A percentile compares a stretch with the other conserved stretches of the same genome.
phyloP scores from a whole-genome alignment of 2,113 vertebrate genomes.

The Mustela nigripes region DNA sequence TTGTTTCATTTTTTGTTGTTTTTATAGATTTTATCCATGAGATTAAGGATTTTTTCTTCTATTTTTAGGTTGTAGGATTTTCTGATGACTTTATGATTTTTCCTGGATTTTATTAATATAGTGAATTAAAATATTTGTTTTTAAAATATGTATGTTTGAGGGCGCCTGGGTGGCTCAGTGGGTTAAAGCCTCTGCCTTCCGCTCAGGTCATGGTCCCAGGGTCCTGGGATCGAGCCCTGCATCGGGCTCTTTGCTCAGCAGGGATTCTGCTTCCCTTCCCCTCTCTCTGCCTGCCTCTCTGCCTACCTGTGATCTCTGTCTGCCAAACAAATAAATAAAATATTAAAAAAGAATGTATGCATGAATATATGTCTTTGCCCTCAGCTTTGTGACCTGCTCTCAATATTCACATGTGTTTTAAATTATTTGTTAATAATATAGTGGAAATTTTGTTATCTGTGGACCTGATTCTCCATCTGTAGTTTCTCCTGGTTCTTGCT shows the following conservation, averaged over 20 bases:
- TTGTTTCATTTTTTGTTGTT: not conserved
- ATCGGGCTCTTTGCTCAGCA: no score
- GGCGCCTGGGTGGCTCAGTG: no score
- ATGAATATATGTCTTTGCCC: not conserved
- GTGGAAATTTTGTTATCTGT: slow-evolving; percentile 1
- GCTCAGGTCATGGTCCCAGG: no score
- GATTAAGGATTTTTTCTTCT: not conserved
- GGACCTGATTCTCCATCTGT: not conserved
- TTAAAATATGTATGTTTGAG: not conserved
- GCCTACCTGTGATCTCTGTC: no score
- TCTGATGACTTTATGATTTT: not conserved
- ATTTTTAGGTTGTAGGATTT: not conserved
- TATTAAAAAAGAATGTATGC: not conserved
- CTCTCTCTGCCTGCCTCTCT: no score
- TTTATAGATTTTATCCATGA: not conserved
- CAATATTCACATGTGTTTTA: not conserved
- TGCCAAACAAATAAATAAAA: no score
- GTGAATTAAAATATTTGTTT: not conserved
- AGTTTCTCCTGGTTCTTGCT: not conserved
- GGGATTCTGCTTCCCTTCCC: no score
- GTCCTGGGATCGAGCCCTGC: no score
- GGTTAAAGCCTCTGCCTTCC: no score
- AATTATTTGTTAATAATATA: not conserved
- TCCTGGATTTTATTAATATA: not conserved
- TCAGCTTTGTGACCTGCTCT: not conserved